Evolutionary conservation across 2,797 vertebrate species (phyloP).

Genomic region (Tympanoctomys barrerae): DNA sequence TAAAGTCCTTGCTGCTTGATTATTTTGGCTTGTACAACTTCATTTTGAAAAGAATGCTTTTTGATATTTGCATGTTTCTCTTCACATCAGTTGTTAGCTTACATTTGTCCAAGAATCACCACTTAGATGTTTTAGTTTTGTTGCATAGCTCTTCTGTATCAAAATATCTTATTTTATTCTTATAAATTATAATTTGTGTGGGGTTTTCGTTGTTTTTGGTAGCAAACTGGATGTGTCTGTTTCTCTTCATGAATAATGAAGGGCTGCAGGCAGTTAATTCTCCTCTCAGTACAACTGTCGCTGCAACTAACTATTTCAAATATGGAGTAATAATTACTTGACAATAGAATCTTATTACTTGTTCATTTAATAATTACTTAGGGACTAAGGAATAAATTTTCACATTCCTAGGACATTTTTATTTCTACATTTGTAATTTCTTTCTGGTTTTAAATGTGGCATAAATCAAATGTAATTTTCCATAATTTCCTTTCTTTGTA

Average conservation of each 20-base stretch:
- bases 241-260: not conserved
- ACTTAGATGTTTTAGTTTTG: not conserved
- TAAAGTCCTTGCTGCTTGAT: not conserved
- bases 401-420: not conserved
- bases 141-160: not conserved
- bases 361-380: not conserved
- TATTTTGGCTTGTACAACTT: not conserved
- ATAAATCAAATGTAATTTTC: not conserved
- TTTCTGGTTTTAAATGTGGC: not conserved
- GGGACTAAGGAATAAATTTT: not conserved
- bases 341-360: conserved; percentile 17
- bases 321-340: not conserved
- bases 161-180: conserved; percentile 47
- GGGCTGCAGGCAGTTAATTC: not conserved
- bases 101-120: not conserved
- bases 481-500: not conserved
- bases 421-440: not conserved
- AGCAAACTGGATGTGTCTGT: not conserved
- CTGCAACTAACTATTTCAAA: conserved; percentile 15
- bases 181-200: not conserved
- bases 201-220: not conserved
- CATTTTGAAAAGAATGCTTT: not conserved
- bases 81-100: not conserved
- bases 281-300: not conserved
- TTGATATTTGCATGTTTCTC: not conserved